Percentiles rank a stretch among this genome's conserved stretches.
phyloP scores from a whole-genome alignment of 2,888 invertebrate genomes.

The Marronus borbonicus region DNA sequence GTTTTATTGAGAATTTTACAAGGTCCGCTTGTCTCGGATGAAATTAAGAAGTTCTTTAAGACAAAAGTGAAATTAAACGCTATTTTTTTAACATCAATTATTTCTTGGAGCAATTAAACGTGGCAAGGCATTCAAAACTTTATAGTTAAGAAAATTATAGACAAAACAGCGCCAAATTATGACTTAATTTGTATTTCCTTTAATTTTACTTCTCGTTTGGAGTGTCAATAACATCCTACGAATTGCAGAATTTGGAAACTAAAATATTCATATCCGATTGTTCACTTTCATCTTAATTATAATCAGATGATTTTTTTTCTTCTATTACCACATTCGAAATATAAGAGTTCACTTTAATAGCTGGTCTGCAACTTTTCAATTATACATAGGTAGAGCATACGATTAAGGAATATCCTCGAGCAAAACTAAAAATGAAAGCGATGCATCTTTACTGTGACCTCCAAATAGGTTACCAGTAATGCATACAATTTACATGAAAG shows the following conservation, averaged over 20 bases:
- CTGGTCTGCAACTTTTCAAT: background rate
- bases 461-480: slow-evolving; percentile 4
- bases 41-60: too few species aligned
- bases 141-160: too few species aligned
- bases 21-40: too few species aligned
- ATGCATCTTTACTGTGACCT: slow-evolving; percentile 22
- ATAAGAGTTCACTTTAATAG: background rate
- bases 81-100: too few species aligned
- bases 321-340: background rate
- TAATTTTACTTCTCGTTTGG: slow-evolving; percentile 23
- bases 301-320: slow-evolving; percentile 7
- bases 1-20: too few species aligned
- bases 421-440: slow-evolving; percentile 26
- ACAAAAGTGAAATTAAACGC: too few species aligned
- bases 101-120: too few species aligned
- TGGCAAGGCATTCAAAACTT: too few species aligned
- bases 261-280: slow-evolving; percentile 28
- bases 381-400: background rate
- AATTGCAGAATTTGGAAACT: slow-evolving; percentile 1
- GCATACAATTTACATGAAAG: background rate
- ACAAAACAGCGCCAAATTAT: too few species aligned
- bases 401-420: slow-evolving; percentile 8
- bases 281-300: slow-evolving; percentile 27
- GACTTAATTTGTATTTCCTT: background rate
- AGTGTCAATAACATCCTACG: slow-evolving; percentile 1